Conservation (phyloP, 2,113 vertebrate species). For the Polypterus bichir region DNA sequence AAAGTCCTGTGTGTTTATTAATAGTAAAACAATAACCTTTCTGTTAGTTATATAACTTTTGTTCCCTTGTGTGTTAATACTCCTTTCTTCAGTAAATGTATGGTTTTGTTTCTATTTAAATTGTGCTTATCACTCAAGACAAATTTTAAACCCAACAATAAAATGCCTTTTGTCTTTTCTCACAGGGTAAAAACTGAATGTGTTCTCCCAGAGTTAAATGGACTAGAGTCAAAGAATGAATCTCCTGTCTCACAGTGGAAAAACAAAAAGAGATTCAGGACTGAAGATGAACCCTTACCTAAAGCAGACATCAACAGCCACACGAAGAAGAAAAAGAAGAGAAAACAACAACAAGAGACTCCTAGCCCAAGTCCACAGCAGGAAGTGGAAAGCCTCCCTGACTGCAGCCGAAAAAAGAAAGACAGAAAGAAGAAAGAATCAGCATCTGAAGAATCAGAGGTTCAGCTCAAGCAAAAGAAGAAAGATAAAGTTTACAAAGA, state of each 20-base stretch:
- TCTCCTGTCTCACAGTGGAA: neutral
- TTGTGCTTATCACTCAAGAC: too few species aligned
- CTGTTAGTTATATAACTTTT: too few species aligned
- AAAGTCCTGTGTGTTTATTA: too few species aligned
- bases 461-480: conserved; percentile 15
- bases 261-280: neutral
- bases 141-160: too few species aligned
- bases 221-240: neutral
- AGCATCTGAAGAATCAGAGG: neutral
- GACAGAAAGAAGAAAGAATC: conserved; percentile 25
- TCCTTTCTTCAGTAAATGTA: too few species aligned
- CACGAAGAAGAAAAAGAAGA: conserved; percentile 30
- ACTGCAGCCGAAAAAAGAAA: neutral
- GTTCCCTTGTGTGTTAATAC: too few species aligned
- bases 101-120: neutral
- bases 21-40: too few species aligned
- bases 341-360: neutral
- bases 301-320: conserved; percentile 18
- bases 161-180: too few species aligned
- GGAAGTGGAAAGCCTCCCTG: neutral
- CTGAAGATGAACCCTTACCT: conserved; percentile 20
- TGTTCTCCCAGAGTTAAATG: conserved; percentile 18
- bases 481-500: conserved; percentile 1
- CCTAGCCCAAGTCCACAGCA: neutral
- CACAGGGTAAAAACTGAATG: conserved; percentile 47